phyloP scores from a whole-genome alignment of 2,888 invertebrate species.

The Ophion ventricosus region DNA sequence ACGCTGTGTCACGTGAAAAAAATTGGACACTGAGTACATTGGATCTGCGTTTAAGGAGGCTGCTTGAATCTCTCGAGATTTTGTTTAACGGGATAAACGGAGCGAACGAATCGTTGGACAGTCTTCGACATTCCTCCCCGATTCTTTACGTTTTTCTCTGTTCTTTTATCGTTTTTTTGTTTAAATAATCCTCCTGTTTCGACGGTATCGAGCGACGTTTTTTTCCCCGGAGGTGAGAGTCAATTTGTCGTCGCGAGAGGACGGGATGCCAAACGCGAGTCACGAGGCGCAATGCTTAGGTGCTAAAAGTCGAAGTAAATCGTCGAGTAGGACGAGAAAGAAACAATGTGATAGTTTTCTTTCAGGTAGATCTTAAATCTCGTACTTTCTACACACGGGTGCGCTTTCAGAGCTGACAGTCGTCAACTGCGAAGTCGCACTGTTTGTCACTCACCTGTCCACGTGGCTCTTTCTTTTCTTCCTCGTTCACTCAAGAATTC shows the following conservation, averaged over 20 bases:
- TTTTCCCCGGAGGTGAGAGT: not conserved
- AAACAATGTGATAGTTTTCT: not conserved
- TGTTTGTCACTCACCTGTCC: conserved; percentile 10
- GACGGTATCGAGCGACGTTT: not conserved
- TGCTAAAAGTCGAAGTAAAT: not conserved
- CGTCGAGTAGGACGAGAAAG: not conserved
- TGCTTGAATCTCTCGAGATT: not conserved
- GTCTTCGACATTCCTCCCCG: not conserved
- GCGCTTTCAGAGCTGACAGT: not conserved
- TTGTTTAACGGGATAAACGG: conserved; percentile 13
- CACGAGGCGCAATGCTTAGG: not conserved
- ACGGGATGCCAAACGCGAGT: too few species aligned
- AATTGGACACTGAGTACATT: conserved; percentile 2
- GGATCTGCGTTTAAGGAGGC: too few species aligned
- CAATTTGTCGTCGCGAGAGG: not conserved
- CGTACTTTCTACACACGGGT: not conserved
- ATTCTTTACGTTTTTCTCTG: not conserved
- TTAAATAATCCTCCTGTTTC: not conserved
- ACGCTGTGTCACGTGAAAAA: not conserved
- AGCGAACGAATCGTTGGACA: not conserved
- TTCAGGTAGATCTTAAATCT: not conserved
- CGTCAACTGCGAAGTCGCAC: conserved; percentile 4
- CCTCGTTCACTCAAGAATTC: not conserved
- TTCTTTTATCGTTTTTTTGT: not conserved
- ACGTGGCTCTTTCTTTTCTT: not conserved